These are phyloP conservation scores for Nomada hirtipes DNA, from an alignment of 2,888 invertebrate genomes.

Conservation along the genomic window DNA sequence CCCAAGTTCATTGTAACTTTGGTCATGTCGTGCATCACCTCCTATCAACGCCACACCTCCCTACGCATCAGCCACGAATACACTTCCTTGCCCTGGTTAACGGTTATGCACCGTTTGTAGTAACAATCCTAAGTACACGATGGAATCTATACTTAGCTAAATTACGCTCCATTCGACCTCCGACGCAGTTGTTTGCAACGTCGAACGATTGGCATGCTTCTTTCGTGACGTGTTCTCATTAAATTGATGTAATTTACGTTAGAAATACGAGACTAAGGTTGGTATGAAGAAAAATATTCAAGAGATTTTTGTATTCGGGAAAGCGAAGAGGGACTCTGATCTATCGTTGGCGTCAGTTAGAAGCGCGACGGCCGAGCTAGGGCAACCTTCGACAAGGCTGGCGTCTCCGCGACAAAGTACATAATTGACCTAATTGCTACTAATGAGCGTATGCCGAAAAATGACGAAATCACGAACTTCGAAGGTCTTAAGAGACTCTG, in stretches of 20 bases:
- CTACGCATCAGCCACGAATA: constrained; percentile 29
- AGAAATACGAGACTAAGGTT: neutral
- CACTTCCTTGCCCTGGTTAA: constrained; percentile 51
- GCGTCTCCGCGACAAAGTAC: constrained; percentile 36
- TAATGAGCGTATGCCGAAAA: constrained; percentile 38
- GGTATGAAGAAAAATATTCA: neutral
- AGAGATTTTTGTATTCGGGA: neutral
- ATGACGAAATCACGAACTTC: constrained; percentile 28
- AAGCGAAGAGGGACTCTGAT: constrained; percentile 10
- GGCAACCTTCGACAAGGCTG: constrained; percentile 53
- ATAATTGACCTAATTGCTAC: constrained; percentile 67
- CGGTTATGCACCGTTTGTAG: constrained; percentile 31
- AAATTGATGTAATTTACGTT: neutral
- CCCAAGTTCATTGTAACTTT: constrained; percentile 77
- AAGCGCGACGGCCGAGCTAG: constrained; percentile 22
- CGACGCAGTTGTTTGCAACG: neutral
- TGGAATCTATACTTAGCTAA: constrained; percentile 18
- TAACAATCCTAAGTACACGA: constrained; percentile 37
- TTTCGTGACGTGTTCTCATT: neutral
- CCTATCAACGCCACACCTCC: constrained; percentile 56
- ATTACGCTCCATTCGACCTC: neutral
- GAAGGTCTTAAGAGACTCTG: neutral
- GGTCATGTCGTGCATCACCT: constrained; percentile 64
- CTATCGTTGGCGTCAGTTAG: constrained; percentile 29
- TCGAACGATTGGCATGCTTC: neutral